phyloP scores from a whole-genome alignment of 2,797 vertebrate species.

The Botia almorhae region DNA sequence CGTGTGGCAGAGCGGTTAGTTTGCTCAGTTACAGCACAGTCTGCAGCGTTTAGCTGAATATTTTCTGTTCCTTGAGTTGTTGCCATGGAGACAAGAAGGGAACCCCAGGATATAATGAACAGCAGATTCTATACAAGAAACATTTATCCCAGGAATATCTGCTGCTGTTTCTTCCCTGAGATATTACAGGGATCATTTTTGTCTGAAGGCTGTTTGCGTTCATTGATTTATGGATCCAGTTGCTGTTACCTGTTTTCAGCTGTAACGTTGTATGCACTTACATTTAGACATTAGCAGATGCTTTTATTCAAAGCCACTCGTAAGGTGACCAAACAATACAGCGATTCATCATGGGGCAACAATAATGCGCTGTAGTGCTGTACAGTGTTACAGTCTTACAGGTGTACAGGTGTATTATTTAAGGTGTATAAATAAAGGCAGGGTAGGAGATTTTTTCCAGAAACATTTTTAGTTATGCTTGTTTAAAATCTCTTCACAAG shows the following conservation, averaged over 20 bases:
- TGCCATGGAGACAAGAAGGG: slow-evolving; percentile 65
- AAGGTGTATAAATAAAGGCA: no score
- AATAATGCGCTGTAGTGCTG: no score
- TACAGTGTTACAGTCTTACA: no score
- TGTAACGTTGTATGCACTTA: no score
- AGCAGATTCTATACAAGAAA: slow-evolving; percentile 50
- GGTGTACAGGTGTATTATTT: no score
- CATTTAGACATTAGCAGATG: no score
- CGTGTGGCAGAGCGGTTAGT: neutral
- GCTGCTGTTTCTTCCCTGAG: slow-evolving; percentile 14
- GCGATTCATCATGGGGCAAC: no score
- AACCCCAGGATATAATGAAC: slow-evolving; percentile 54
- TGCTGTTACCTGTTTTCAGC: neutral
- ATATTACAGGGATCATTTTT: neutral
- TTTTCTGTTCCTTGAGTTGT: slow-evolving; percentile 58
- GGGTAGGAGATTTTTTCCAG: no score
- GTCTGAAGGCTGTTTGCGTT: neutral
- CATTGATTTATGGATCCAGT: neutral
- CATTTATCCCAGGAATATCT: slow-evolving; percentile 44
- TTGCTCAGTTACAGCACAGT: slow-evolving; percentile 18
- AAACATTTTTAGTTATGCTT: no score
- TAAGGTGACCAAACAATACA: no score
- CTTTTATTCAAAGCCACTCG: no score
- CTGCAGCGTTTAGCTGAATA: slow-evolving; percentile 13
- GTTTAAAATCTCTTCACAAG: no score